Evolutionary conservation across 2,113 vertebrate species (phyloP), one percentile per base, ranked within the genome.

Genomic region (Daboia siamensis): DNA sequence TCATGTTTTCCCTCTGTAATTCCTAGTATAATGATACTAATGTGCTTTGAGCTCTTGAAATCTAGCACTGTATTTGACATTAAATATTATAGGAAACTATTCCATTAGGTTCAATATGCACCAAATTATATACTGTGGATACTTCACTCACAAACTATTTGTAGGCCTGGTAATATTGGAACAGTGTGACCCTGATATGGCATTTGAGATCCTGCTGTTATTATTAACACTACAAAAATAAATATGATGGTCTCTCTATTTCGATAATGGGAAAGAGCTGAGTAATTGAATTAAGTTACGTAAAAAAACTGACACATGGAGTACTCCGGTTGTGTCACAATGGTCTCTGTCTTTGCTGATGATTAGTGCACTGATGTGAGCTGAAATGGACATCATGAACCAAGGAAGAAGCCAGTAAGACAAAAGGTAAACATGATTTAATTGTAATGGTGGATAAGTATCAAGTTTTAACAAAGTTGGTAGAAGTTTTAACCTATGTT

Each of bases 211-310:
- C 11, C 9, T 1, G 6, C 15, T 88, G 29, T 23, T 92, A 89
- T 92, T 92, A 87, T 94, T 55, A 80, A 48, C 23, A 86, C 13
- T 52, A 39, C n/a, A 91, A 33, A 93, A 57, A 33, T 85, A 29
- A 69, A n/a, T 91, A 90, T 13, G 86, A 44, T 6, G 57, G 74
- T 29, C 20, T 80, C 15, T 1, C 46, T 26, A 24, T 56, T 93
- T 55, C 39, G n/a, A 57, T 12, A 33, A 26, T 54, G 9, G 51
- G 26, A 74, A 93, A 69, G 26, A 44, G 4, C 48, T 1, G 26
- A n/a, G 3, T 56, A 0, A 3, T 56, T 46, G 44, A 87, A 33
- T 46, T 21, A 5, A 12, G 39, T 20, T 69, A 17, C 2, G 29
- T 44, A 55, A 24, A 91, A n/a, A 11, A 9, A 54, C 48, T 2